phyloP scores from a whole-genome alignment of 2,888 invertebrate species.

The Pachymerium ferrugineum region DNA sequence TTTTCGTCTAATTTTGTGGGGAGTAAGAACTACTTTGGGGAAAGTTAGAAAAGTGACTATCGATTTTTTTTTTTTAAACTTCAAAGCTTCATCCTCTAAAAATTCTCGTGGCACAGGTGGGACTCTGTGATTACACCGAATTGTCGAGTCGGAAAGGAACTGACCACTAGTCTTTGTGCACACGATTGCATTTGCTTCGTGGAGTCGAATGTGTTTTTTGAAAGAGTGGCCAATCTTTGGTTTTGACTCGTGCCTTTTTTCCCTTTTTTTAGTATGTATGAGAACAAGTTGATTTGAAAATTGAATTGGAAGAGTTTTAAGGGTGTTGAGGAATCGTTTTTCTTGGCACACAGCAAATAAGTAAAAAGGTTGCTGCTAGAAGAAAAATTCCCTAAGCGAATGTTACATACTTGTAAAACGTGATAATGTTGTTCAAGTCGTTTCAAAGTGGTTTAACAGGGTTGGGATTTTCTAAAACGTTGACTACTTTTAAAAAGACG shows the following conservation, averaged over 20 bases:
- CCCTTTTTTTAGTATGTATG: background rate
- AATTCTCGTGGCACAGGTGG: constrained; percentile 6
- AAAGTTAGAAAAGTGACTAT: too few species aligned
- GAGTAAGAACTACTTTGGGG: too few species aligned
- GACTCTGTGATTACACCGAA: background rate
- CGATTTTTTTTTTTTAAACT: too few species aligned
- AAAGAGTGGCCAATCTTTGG: constrained; percentile 2
- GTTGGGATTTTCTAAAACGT: too few species aligned
- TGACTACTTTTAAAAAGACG: too few species aligned
- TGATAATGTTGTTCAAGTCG: too few species aligned
- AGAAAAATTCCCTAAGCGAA: background rate
- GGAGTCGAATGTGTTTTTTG: background rate
- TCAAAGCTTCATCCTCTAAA: too few species aligned
- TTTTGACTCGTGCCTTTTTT: background rate
- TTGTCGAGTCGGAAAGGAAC: constrained; percentile 11
- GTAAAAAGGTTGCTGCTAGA: background rate
- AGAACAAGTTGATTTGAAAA: constrained; percentile 7
- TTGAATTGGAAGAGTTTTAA: constrained; percentile 1
- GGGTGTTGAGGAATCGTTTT: background rate
- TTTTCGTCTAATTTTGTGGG: too few species aligned
- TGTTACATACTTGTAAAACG: too few species aligned
- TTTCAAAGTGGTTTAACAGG: too few species aligned
- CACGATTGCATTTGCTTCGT: constrained; percentile 7
- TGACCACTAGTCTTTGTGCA: background rate
- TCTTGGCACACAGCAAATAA: background rate